A percentile compares a stretch with the other conserved stretches of the same genome.
phyloP scores from a whole-genome alignment of 2,113 vertebrate genomes.

The Stictonetta naevosa region DNA sequence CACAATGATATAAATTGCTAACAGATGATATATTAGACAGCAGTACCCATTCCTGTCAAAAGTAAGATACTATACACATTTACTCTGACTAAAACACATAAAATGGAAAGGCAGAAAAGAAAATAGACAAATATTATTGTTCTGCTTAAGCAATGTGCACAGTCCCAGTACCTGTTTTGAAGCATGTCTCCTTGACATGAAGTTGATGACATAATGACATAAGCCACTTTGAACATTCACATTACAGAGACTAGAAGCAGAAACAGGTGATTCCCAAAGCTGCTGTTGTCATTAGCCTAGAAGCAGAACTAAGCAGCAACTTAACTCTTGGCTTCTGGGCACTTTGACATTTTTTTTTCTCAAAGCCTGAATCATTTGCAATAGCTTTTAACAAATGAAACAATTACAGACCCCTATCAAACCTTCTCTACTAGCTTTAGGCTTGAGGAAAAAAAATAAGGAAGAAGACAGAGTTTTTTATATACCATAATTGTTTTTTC shows the following conservation, averaged over 20 bases:
- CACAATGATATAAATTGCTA: not conserved
- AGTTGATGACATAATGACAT: not conserved
- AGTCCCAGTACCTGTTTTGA: not conserved
- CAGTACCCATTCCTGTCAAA: not conserved
- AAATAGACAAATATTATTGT: not conserved
- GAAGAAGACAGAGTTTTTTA: not conserved
- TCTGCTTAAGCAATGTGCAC: not conserved
- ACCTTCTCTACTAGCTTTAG: not conserved
- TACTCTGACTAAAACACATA: not conserved
- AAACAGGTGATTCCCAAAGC: not conserved
- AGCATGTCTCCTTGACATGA: not conserved
- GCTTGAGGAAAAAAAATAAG: not conserved
- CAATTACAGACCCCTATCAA: not conserved
- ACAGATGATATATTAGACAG: not conserved
- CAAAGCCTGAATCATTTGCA: not conserved
- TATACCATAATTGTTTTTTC: not conserved
- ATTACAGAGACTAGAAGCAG: not conserved
- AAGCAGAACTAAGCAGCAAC: slow-evolving; percentile 2
- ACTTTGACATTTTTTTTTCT: not conserved
- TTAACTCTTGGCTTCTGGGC: not conserved
- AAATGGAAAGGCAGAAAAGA: not conserved
- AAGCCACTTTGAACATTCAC: not conserved
- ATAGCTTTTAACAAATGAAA: not conserved
- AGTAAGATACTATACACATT: not conserved
- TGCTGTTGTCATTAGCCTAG: not conserved